These are phyloP conservation scores for Anoplolepis gracilipes DNA, from an alignment of 1,140 invertebrate genomes.

Conservation along the genomic window DNA sequence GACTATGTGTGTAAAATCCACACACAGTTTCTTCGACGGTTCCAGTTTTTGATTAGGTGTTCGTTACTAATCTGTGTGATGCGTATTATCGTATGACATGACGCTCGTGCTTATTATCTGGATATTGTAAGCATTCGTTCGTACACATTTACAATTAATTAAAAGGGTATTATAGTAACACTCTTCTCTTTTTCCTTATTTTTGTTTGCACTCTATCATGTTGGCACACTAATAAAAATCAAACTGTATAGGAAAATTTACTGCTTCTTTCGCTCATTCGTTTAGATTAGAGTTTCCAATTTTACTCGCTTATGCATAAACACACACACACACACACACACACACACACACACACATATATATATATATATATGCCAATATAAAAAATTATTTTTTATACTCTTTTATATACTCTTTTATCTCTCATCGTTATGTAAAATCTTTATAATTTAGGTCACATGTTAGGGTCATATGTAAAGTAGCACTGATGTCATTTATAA, in stretches of 20 bases:
- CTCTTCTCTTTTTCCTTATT: background rate
- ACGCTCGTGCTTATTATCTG: background rate
- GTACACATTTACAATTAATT: background rate
- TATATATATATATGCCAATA: too few relatives aligned
- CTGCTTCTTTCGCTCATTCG: background rate
- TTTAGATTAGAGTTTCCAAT: background rate
- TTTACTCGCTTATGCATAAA: too few relatives aligned
- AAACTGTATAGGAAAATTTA: background rate
- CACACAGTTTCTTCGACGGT: constrained; percentile 28
- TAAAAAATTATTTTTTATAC: background rate
- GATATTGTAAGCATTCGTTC: background rate
- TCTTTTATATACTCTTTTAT: background rate
- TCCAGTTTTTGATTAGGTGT: background rate
- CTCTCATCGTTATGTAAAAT: constrained; percentile 30
- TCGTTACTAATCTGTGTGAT: background rate
- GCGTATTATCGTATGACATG: background rate
- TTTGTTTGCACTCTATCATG: background rate
- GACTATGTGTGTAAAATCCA: constrained; percentile 29
- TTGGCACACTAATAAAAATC: background rate
- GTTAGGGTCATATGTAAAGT: constrained; percentile 26
- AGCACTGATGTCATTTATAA: constrained; percentile 36
- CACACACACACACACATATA: too few relatives aligned
- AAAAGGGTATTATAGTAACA: background rate
- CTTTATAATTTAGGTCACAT: background rate
- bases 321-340: too few relatives aligned